phyloP scores from a whole-genome alignment of 2,888 invertebrate species.

The Hartigia nigra region DNA sequence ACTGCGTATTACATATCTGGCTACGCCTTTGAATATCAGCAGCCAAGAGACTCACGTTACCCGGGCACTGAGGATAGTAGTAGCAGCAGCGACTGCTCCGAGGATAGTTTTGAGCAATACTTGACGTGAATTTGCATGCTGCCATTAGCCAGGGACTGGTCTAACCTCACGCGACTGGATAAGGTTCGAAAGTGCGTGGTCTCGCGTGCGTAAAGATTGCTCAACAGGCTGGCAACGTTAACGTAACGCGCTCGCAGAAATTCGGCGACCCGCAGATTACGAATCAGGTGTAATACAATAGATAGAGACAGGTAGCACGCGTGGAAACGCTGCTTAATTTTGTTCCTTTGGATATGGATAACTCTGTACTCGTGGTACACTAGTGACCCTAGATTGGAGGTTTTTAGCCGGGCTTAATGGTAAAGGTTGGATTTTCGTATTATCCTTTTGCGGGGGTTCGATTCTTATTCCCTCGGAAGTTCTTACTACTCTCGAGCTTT shows the following conservation, averaged over 20 bases:
- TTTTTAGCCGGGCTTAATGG: neutral
- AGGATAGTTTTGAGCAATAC: neutral
- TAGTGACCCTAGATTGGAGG: neutral
- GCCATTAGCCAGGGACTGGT: neutral
- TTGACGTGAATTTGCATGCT: neutral
- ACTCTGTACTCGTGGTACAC: neutral
- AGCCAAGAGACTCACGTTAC: neutral
- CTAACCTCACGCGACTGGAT: neutral
- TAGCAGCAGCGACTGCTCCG: too few species aligned
- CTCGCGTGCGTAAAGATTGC: neutral
- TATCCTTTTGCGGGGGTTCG: neutral
- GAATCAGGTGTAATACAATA: neutral
- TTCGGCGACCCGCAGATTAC: neutral
- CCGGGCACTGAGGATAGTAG: neutral
- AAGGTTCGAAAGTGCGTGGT: neutral
- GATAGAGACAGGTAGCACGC: neutral
- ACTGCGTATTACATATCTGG: neutral
- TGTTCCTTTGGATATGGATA: too few species aligned
- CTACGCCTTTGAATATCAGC: neutral
- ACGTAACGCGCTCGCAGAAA: neutral
- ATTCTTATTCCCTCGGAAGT: neutral
- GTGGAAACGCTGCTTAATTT: neutral
- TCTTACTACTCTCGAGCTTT: neutral
- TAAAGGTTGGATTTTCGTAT: neutral
- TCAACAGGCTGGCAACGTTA: neutral